A percentile compares a stretch with the other conserved stretches of the same genome.
phyloP scores from a whole-genome alignment of 2,888 invertebrate genomes.

The Podotricha telesiphe region DNA sequence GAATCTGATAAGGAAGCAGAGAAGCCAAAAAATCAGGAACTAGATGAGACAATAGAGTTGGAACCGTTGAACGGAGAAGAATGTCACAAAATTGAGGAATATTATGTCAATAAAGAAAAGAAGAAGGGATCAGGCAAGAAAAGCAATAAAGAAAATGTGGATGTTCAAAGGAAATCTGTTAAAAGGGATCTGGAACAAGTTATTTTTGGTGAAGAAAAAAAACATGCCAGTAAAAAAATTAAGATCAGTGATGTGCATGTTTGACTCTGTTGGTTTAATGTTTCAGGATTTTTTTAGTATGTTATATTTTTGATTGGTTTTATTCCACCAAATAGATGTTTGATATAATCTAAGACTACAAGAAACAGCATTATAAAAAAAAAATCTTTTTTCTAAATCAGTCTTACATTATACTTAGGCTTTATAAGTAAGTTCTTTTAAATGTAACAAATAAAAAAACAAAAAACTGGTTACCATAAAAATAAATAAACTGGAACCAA shows the following conservation, averaged over 20 bases:
- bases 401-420: too few relatives aligned
- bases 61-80: constrained; percentile 65
- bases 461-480: too few relatives aligned
- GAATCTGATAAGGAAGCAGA: constrained; percentile 49
- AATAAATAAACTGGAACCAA: too few relatives aligned
- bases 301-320: too few relatives aligned
- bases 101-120: constrained; percentile 58
- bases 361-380: too few relatives aligned
- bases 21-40: constrained; percentile 58
- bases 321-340: too few relatives aligned
- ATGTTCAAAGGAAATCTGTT: constrained; percentile 50
- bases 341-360: too few relatives aligned
- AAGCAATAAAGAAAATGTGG: constrained; percentile 47
- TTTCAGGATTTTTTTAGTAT: not conserved
- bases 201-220: constrained; percentile 35
- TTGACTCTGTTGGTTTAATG: not conserved
- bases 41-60: constrained; percentile 64
- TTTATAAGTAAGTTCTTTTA: too few relatives aligned
- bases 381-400: too few relatives aligned
- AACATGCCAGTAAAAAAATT: constrained; percentile 54
- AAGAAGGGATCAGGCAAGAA: constrained; percentile 55
- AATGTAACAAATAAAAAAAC: too few relatives aligned
- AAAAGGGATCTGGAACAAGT: constrained; percentile 46
- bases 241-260: constrained; percentile 48
- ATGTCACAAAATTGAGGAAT: constrained; percentile 73